Evolutionary conservation across 2,888 invertebrate species (phyloP).

Genomic region (Ferdinandea cuprea): DNA sequence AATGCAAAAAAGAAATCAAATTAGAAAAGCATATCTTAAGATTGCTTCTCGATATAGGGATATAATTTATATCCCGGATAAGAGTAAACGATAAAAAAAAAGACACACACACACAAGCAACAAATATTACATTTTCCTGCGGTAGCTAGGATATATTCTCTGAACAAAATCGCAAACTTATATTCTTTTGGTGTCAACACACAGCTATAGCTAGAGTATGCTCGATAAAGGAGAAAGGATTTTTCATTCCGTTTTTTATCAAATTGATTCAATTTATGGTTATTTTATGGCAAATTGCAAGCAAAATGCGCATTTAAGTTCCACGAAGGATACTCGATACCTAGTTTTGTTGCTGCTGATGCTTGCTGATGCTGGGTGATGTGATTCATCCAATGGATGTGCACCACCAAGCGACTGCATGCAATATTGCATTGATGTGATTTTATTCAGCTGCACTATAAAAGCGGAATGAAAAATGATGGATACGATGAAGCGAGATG

Average conservation of each 20-base stretch:
- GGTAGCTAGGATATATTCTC: no score
- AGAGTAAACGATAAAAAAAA: neutral
- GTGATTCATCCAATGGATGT: constrained; percentile 54
- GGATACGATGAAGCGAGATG: constrained; percentile 30
- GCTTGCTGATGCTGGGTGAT: constrained; percentile 3
- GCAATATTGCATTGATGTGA: constrained; percentile 67
- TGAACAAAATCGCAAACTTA: constrained; percentile 39
- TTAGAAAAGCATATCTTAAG: constrained; percentile 43
- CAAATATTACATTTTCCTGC: constrained; percentile 44
- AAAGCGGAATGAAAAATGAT: constrained; percentile 67
- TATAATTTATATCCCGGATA: constrained; percentile 33
- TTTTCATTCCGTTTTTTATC: constrained; percentile 51
- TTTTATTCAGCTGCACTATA: constrained; percentile 67
- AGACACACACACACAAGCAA: constrained; percentile 7
- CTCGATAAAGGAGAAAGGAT: constrained; percentile 49
- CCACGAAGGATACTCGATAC: constrained; percentile 51
- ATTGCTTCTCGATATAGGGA: constrained; percentile 32
- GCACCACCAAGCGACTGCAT: constrained; percentile 28
- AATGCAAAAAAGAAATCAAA: constrained; percentile 34
- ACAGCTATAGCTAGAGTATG: constrained; percentile 10
- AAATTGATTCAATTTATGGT: constrained; percentile 82
- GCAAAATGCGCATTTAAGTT: constrained; percentile 76
- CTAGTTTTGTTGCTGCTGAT: constrained; percentile 7
- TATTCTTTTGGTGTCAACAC: constrained; percentile 54
- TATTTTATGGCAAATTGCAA: constrained; percentile 81